A percentile compares a stretch with the other conserved stretches of the same genome.
phyloP scores from a whole-genome alignment of 2,113 vertebrate species.

The Trogon melanurus region DNA sequence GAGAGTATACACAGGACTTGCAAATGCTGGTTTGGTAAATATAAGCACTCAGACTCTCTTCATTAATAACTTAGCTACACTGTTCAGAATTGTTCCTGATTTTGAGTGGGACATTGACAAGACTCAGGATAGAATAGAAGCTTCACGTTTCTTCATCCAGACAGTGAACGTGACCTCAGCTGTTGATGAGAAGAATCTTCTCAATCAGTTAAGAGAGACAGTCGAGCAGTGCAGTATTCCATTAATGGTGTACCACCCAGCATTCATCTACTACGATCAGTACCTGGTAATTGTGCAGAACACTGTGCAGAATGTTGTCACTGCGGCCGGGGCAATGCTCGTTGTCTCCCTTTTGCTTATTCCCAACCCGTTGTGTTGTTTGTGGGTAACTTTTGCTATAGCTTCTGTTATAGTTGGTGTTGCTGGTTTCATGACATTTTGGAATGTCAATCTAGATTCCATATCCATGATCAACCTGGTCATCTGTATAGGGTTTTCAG shows the following conservation, averaged over 20 bases:
- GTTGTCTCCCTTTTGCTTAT: slow-evolving; percentile 81
- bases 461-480: slow-evolving; percentile 92
- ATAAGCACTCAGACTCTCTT: slow-evolving; percentile 67
- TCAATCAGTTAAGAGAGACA: slow-evolving; percentile 72
- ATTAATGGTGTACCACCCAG: slow-evolving; percentile 42
- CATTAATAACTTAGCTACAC: background rate
- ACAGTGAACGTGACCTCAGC: slow-evolving; percentile 64
- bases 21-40: background rate
- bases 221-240: slow-evolving; percentile 74
- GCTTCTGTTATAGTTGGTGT: slow-evolving; percentile 85
- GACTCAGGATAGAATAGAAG: slow-evolving; percentile 64
- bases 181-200: slow-evolving; percentile 65
- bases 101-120: slow-evolving; percentile 79
- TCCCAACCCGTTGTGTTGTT: slow-evolving; percentile 80
- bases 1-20: slow-evolving; percentile 55
- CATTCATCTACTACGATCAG: slow-evolving; percentile 87
- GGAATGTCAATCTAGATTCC: slow-evolving; percentile 50
- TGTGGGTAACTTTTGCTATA: slow-evolving; percentile 84
- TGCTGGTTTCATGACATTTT: slow-evolving; percentile 84
- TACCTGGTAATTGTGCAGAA: slow-evolving; percentile 79
- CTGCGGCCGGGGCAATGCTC: slow-evolving; percentile 80
- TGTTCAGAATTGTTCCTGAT: background rate
- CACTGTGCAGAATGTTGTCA: slow-evolving; percentile 78
- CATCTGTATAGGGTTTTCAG: slow-evolving; percentile 89
- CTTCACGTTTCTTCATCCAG: slow-evolving; percentile 83